Evolutionary conservation across 2,113 vertebrate genomes (phyloP).

Genomic region (Phoenicopterus ruber): DNA sequence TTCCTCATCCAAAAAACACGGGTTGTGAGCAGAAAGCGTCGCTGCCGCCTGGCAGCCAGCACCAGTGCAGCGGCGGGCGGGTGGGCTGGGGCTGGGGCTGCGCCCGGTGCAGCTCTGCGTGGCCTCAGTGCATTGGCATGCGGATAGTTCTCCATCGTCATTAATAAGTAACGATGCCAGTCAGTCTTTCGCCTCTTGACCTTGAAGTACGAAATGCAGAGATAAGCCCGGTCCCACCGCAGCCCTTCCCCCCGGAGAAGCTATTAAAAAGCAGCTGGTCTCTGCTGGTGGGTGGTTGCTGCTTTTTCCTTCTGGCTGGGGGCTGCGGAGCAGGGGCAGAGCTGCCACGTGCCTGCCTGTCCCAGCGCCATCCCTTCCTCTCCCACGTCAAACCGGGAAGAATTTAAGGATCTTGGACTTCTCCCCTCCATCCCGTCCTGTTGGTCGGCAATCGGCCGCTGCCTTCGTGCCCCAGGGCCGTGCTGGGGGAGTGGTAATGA

Average conservation of each 20-base stretch:
- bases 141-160: background rate
- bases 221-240: accelerated
- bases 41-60: accelerated
- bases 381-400: background rate
- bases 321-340: accelerated
- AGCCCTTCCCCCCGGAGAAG: background rate
- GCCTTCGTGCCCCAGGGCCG: background rate
- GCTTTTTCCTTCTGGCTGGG: background rate
- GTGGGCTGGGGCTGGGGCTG: background rate
- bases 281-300: background rate
- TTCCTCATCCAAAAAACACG: accelerated
- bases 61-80: accelerated
- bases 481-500: background rate
- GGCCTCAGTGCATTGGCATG: accelerated
- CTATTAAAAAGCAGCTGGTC: slow-evolving; percentile 10
- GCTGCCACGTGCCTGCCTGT: accelerated
- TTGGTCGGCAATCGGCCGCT: no score
- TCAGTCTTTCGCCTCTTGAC: background rate
- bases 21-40: background rate
- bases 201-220: background rate
- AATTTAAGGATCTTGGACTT: background rate
- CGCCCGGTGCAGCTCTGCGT: accelerated
- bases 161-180: background rate
- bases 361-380: background rate
- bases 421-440: no score